phyloP scores from a whole-genome alignment of 2,797 vertebrate genomes.

The Amniataba percoides region DNA sequence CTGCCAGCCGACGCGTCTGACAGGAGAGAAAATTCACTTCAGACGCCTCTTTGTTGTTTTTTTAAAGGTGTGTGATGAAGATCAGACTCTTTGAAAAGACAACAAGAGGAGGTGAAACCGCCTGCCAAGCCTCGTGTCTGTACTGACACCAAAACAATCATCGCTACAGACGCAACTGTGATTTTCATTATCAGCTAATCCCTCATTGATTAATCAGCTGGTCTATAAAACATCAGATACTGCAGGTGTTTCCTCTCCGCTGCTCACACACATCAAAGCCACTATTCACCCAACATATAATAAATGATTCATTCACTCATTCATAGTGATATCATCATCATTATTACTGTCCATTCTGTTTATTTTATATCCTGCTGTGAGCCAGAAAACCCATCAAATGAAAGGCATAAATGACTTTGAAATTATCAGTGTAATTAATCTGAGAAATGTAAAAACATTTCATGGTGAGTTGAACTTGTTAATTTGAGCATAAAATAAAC shows the following conservation, averaged over 20 bases:
- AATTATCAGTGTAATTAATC: too few relatives aligned
- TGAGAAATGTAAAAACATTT: too few relatives aligned
- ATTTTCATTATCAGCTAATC: not conserved
- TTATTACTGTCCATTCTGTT: too few relatives aligned
- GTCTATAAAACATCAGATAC: not conserved
- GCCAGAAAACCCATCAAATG: not conserved
- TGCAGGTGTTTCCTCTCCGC: too few relatives aligned
- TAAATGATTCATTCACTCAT: too few relatives aligned
- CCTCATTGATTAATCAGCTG: not conserved
- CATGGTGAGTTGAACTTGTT: too few relatives aligned
- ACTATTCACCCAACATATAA: too few relatives aligned
- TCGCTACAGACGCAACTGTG: not conserved
- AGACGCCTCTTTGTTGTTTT: not conserved
- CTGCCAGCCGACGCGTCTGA: conserved; percentile 24
- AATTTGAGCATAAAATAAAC: not conserved
- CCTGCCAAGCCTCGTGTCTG: not conserved
- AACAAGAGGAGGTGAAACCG: not conserved
- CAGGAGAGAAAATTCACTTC: not conserved
- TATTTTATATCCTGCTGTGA: too few relatives aligned
- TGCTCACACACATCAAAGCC: too few relatives aligned
- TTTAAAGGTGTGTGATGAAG: not conserved
- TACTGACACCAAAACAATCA: not conserved
- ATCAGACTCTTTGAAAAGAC: not conserved
- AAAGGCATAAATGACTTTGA: too few relatives aligned
- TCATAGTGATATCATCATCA: too few relatives aligned